Conservation (phyloP, 2,797 vertebrate species). For the Amniataba percoides region DNA sequence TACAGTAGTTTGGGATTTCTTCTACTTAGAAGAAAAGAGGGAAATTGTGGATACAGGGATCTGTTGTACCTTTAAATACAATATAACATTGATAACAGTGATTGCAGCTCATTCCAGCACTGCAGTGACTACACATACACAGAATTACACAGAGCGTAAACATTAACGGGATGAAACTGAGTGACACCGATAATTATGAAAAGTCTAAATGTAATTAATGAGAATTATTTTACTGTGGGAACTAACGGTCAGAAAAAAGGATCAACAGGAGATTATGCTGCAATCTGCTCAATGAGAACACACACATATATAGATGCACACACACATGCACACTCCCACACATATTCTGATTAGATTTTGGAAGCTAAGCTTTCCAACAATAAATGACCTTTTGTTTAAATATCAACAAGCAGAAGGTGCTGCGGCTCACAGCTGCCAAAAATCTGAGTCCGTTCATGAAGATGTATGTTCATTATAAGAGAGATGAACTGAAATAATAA, state of each 20-base stretch:
- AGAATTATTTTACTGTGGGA: slow-evolving; percentile 56
- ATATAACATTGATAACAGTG: not conserved
- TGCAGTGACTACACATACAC: not conserved
- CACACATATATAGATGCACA: slow-evolving; percentile 12
- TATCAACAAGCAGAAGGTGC: slow-evolving; percentile 79
- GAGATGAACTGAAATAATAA: slow-evolving; percentile 24
- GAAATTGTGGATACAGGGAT: too few relatives aligned
- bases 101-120: not conserved
- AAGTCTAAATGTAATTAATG: slow-evolving; percentile 67
- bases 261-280: slow-evolving; percentile 68
- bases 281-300: slow-evolving; percentile 66
- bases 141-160: slow-evolving; percentile 5
- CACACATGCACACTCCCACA: slow-evolving; percentile 40
- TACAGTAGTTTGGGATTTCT: too few relatives aligned
- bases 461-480: slow-evolving; percentile 37
- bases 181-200: slow-evolving; percentile 36
- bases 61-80: not conserved
- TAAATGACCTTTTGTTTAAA: slow-evolving; percentile 79
- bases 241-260: slow-evolving; percentile 51
- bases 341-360: slow-evolving; percentile 60
- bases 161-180: slow-evolving; percentile 27
- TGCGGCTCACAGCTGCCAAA: slow-evolving; percentile 61
- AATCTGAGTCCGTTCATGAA: slow-evolving; percentile 39
- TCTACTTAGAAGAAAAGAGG: too few relatives aligned
- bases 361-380: slow-evolving; percentile 69